These are phyloP conservation scores for Adineta ricciae DNA, from an alignment of 2,888 invertebrate species.

Conservation along the genomic window DNA sequence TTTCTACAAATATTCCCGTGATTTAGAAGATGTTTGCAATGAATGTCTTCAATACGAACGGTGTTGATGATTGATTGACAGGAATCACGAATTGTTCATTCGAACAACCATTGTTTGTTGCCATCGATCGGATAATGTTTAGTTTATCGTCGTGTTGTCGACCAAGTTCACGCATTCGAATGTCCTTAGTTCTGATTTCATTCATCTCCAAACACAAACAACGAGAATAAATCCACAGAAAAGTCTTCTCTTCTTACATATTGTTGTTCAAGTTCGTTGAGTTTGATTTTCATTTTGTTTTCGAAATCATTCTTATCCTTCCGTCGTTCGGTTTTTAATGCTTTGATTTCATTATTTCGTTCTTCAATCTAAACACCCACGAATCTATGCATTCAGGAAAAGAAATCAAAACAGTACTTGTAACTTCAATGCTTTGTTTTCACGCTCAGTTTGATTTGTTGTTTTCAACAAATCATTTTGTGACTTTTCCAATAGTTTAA, in stretches of 20 bases:
- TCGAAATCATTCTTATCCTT: slow-evolving; percentile 21
- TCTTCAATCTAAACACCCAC: not conserved
- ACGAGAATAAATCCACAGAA: no score
- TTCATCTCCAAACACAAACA: not conserved
- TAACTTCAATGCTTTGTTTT: not conserved
- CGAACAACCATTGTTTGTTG: not conserved
- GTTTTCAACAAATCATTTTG: not conserved
- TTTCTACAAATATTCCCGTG: no score
- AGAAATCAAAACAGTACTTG: not conserved
- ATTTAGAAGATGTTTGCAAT: no score
- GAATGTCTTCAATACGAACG: no score
- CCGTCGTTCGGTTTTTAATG: not conserved
- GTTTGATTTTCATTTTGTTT: slow-evolving; percentile 13
- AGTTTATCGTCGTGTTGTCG: slow-evolving; percentile 19
- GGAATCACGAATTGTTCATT: not conserved
- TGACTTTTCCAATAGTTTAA: slow-evolving; percentile 6
- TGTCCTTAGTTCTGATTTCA: not conserved
- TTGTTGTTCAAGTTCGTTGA: slow-evolving; percentile 2
- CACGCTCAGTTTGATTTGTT: not conserved
- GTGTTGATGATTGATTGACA: no score
- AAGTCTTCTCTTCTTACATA: not conserved
- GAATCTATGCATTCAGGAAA: not conserved
- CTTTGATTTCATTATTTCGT: slow-evolving; percentile 1
- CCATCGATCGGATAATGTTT: slow-evolving; percentile 7
- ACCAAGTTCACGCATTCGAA: not conserved